A percentile compares a stretch with the other conserved stretches of the same genome.
Evolutionary conservation across 2,797 vertebrate species (phyloP).

Genomic region (Gila robusta): DNA sequence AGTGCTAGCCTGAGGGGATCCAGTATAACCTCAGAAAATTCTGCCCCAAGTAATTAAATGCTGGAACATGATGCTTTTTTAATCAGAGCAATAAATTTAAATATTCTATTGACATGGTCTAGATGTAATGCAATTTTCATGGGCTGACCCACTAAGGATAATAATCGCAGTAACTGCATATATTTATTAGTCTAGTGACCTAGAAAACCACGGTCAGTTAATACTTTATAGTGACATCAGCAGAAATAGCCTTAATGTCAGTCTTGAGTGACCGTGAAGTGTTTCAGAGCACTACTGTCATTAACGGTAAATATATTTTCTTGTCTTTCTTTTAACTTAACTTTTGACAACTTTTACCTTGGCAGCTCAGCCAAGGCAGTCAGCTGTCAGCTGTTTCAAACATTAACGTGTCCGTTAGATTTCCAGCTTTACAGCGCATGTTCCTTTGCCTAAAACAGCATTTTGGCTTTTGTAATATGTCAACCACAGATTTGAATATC

Average conservation of each 20-base stretch:
- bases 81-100: background rate
- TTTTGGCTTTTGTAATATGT: background rate
- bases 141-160: slow-evolving; percentile 7
- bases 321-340: slow-evolving; percentile 36
- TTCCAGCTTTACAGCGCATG: slow-evolving; percentile 2
- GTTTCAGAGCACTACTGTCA: slow-evolving; percentile 17
- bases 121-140: slow-evolving; percentile 16
- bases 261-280: slow-evolving; percentile 20
- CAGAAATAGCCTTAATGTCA: slow-evolving; percentile 47
- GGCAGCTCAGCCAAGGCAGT: background rate
- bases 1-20: background rate
- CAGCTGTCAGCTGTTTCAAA: slow-evolving; percentile 37
- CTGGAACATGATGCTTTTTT: background rate
- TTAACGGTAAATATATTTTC: slow-evolving; percentile 26
- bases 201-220: slow-evolving; percentile 37
- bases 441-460: slow-evolving; percentile 21
- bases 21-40: slow-evolving; percentile 1
- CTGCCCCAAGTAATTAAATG: slow-evolving; percentile 3
- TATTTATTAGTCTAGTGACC: slow-evolving; percentile 30
- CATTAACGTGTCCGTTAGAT: slow-evolving; percentile 25
- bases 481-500: background rate
- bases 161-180: slow-evolving; percentile 12
- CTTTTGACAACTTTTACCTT: slow-evolving; percentile 18
- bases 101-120: background rate
- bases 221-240: slow-evolving; percentile 31